Conservation (phyloP, 2,113 vertebrate species). For the Galemys pyrenaicus region DNA sequence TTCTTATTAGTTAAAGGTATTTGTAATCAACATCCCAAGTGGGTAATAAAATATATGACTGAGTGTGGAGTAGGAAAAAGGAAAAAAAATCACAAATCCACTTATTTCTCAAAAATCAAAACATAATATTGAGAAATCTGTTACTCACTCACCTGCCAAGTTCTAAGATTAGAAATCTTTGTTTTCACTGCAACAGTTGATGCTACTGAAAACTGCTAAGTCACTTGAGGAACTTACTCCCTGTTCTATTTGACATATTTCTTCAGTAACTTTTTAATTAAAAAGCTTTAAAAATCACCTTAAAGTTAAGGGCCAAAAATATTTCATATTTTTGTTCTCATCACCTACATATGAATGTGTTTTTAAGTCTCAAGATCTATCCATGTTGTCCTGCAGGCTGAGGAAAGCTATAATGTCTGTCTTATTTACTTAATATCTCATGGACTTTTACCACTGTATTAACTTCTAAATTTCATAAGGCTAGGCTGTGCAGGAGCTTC, state of each 20-base stretch:
- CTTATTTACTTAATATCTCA: constrained; percentile 43
- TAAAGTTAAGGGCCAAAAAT: constrained; percentile 57
- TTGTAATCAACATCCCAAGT: constrained; percentile 72
- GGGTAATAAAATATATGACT: constrained; percentile 68
- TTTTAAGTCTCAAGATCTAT: background rate
- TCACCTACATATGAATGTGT: background rate
- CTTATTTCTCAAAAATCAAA: constrained; percentile 79
- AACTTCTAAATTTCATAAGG: constrained; percentile 21
- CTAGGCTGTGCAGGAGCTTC: background rate
- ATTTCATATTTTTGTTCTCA: constrained; percentile 38
- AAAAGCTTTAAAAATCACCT: constrained; percentile 37
- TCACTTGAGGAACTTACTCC: constrained; percentile 52
- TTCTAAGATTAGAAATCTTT: constrained; percentile 55
- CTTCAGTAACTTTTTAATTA: constrained; percentile 43
- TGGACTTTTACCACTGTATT: constrained; percentile 17
- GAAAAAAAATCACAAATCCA: constrained; percentile 67
- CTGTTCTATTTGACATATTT: constrained; percentile 53
- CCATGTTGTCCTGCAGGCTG: background rate
- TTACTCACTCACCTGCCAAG: constrained; percentile 63
- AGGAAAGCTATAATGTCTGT: constrained; percentile 5
- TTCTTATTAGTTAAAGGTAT: constrained; percentile 82
- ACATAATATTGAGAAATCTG: constrained; percentile 76
- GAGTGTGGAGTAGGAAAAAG: constrained; percentile 70
- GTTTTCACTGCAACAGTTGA: constrained; percentile 67
- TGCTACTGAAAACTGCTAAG: constrained; percentile 60